Evolutionary conservation across 2,888 invertebrate species (phyloP).

Genomic region (Callimorpha dominula): DNA sequence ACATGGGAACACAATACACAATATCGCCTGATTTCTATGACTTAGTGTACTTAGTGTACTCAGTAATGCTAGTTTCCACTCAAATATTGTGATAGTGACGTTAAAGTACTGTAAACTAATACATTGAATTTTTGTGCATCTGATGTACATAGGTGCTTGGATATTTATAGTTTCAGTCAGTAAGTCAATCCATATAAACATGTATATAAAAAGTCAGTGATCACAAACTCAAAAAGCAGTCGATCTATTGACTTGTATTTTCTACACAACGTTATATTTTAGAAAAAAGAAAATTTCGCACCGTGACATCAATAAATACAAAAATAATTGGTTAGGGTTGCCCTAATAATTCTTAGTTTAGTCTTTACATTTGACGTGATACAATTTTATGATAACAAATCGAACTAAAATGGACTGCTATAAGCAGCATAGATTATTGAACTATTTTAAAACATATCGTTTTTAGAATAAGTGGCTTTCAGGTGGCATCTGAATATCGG

Average conservation of each 20-base stretch:
- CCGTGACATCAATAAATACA: too few species aligned
- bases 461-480: too few species aligned
- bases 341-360: too few species aligned
- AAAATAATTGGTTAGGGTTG: too few species aligned
- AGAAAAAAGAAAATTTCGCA: too few species aligned
- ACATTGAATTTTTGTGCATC: not conserved
- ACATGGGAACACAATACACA: slow-evolving; percentile 10
- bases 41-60: slow-evolving; percentile 17
- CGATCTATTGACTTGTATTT: not conserved
- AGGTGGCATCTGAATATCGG: too few species aligned
- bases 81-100: slow-evolving; percentile 31
- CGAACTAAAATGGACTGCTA: too few species aligned
- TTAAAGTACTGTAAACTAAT: slow-evolving; percentile 12
- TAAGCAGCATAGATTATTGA: too few species aligned
- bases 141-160: not conserved
- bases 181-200: not conserved
- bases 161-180: not conserved
- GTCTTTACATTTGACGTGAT: too few species aligned
- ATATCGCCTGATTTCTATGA: slow-evolving; percentile 21
- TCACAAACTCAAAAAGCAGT: not conserved
- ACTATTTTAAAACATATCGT: too few species aligned
- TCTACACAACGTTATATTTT: too few species aligned
- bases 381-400: too few species aligned
- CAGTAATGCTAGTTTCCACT: slow-evolving; percentile 22
- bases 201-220: not conserved